These are phyloP conservation scores for Drosophila novamexicana DNA, from an alignment of 1,140 invertebrate species.

Conservation along the genomic window DNA sequence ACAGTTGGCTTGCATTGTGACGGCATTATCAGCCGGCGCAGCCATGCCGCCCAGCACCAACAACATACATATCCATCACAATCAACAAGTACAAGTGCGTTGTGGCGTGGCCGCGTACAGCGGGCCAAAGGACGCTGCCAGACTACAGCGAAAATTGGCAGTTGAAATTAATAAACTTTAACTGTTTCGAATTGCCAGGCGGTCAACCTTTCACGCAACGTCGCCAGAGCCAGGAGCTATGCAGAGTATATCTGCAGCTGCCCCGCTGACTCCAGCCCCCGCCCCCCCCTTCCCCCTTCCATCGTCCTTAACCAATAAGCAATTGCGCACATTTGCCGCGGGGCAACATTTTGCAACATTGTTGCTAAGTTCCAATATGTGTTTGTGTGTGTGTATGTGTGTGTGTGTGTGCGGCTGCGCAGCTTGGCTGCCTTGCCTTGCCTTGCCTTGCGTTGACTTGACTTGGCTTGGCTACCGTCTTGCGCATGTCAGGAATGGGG, in stretches of 20 bases:
- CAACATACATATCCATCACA: slow-evolving; percentile 68
- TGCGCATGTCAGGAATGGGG: slow-evolving; percentile 67
- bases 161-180: slow-evolving; percentile 81
- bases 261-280: not conserved
- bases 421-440: slow-evolving; percentile 51
- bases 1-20: slow-evolving; percentile 72
- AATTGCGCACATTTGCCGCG: slow-evolving; percentile 65
- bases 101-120: not conserved
- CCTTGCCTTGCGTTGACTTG: not conserved
- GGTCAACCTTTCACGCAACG: slow-evolving; percentile 49
- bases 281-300: not conserved
- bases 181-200: slow-evolving; percentile 75
- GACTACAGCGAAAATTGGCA: slow-evolving; percentile 65
- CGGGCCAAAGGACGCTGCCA: slow-evolving; percentile 40
- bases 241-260: slow-evolving; percentile 7
- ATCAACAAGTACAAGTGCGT: slow-evolving; percentile 65
- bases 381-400: slow-evolving; percentile 3
- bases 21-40: slow-evolving; percentile 68
- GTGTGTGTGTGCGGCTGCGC: slow-evolving; percentile 49
- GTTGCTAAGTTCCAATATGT: slow-evolving; percentile 60
- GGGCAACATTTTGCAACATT: slow-evolving; percentile 62
- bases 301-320: slow-evolving; percentile 21
- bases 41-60: slow-evolving; percentile 21
- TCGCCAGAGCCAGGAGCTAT: slow-evolving; percentile 6
- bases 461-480: slow-evolving; percentile 65